Conservation (phyloP, 2,888 invertebrate genomes). For the Fragum fragum region DNA sequence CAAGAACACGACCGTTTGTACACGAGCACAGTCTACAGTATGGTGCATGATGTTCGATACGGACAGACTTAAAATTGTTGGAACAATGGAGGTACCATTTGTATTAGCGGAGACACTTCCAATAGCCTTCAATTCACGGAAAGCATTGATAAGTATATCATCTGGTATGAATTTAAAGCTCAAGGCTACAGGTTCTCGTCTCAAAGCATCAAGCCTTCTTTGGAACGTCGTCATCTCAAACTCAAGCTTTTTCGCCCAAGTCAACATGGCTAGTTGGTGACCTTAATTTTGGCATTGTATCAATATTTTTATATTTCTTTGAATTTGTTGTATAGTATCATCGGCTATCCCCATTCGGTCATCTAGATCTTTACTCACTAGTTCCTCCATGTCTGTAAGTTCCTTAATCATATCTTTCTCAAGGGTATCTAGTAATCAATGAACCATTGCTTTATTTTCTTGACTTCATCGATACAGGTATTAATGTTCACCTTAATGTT, state of each 20-base stretch:
- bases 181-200: neutral
- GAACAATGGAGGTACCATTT: neutral
- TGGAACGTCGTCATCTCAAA: neutral
- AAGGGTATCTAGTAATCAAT: neutral
- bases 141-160: neutral
- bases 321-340: neutral
- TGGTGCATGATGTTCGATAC: neutral
- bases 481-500: too few relatives aligned
- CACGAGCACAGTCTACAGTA: neutral
- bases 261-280: neutral
- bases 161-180: neutral
- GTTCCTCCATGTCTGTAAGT: neutral
- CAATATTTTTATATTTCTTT: neutral
- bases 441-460: neutral
- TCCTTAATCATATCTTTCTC: neutral
- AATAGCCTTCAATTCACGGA: neutral
- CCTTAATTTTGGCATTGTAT: neutral
- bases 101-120: neutral
- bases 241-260: neutral
- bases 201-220: neutral
- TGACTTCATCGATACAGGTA: too few relatives aligned
- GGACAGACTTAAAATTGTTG: neutral
- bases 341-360: neutral
- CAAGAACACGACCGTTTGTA: neutral
- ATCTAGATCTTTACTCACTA: neutral